Evolutionary conservation across 1,140 invertebrate genomes (phyloP), one percentile per base, ranked within the genome.

Genomic region (Idris sp.): DNA sequence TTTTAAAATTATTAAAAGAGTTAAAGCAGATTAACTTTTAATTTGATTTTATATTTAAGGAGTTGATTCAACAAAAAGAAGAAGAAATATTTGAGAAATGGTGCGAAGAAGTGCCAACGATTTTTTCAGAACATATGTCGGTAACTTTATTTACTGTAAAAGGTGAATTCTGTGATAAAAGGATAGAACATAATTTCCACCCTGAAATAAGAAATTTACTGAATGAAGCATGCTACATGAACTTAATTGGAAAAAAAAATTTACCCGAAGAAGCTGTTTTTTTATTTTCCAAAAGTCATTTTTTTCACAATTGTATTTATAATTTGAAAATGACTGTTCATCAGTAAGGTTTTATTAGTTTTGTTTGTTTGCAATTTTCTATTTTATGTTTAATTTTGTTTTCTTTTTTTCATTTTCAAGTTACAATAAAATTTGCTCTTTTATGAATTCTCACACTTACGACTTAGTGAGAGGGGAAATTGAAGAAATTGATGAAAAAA

Each of bases 171-270:
- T 61, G 78, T 0, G 43, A 82, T 51, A 28, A 67, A 38, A 18
- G 54, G 0, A 33, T 85, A 13, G 62, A 64, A 19, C 10, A 74
- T 13, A 86, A 86, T 69, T 84, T 84, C 31, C 65, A 80, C 62
- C 25, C 53, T 0, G 71, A 83, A 26, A 44, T 86, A 85, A 89
- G 49, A 15, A 78, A 74, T 11, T 15, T 84, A 2, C 28, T 93
- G 11, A 85, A 89, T 13, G 92, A 93, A 87, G 89, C 91, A 19
- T 89, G 89, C 5, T 93, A 92, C 76, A 88, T 93, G 86, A 89
- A 88, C 10, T 88, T 89, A 36, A 85, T 92, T 54, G 83, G 91
- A 18, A 89, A 89, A 68, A 86, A 89, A 8, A 79, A 87, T 38
- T 80, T 90, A 46, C 90, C 91, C 1, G 71, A 84, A 14, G 90